Conservation (phyloP, 2,888 invertebrate genomes). For the Chrysina gloriosa region DNA sequence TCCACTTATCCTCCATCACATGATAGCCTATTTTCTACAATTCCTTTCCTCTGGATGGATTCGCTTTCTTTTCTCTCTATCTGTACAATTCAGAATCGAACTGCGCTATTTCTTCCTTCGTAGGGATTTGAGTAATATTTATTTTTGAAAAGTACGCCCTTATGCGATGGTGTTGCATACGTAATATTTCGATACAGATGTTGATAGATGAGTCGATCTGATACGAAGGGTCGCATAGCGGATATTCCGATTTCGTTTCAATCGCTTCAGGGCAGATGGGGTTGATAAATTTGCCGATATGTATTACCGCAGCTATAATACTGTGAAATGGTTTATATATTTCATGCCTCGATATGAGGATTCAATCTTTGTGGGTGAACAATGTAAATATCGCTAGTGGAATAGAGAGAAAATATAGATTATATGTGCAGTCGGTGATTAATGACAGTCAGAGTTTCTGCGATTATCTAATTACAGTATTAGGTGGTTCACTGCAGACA, state of each 20-base stretch:
- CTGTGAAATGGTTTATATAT: not conserved
- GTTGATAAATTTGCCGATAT: constrained; percentile 12
- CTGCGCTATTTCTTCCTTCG: not conserved
- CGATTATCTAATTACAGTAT: too few relatives aligned
- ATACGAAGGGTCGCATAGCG: not conserved
- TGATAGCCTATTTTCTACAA: not conserved
- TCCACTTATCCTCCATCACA: constrained; percentile 13
- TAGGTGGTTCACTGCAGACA: too few relatives aligned
- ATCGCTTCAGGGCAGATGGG: constrained; percentile 15
- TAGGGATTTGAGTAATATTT: constrained; percentile 7
- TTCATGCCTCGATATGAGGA: not conserved
- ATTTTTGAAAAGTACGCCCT: constrained; percentile 10
- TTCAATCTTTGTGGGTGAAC: not conserved
- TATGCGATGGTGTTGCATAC: constrained; percentile 15
- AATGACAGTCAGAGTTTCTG: too few relatives aligned
- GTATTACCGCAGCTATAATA: not conserved
- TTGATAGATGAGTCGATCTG: constrained; percentile 20
- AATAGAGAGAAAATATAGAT: too few relatives aligned
- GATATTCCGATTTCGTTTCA: constrained; percentile 11
- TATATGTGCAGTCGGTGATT: too few relatives aligned
- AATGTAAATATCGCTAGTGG: too few relatives aligned
- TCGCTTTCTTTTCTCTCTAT: not conserved
- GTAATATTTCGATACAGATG: constrained; percentile 21
- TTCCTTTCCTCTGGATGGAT: not conserved
- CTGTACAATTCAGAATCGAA: not conserved